Percentiles rank a stretch among this genome's conserved stretches.
Evolutionary conservation across 2,113 vertebrate species (phyloP).

Genomic region (Melanocharis versteri): DNA sequence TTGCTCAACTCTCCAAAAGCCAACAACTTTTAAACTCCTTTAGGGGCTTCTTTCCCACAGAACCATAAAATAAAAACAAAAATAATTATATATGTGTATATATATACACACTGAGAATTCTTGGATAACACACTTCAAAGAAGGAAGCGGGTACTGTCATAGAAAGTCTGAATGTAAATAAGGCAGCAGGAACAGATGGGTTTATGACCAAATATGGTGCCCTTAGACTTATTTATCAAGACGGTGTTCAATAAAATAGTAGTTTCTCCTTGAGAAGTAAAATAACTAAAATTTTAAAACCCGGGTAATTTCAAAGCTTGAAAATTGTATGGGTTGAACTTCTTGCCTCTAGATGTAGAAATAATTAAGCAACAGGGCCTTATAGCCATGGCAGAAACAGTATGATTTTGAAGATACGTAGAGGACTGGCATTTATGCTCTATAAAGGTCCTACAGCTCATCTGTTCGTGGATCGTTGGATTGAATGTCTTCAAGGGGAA

Average conservation of each 20-base stretch:
- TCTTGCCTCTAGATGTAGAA: neutral
- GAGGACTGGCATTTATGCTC: neutral
- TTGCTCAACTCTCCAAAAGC: neutral
- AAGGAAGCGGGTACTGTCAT: neutral
- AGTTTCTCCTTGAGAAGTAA: neutral
- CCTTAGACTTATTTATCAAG: neutral
- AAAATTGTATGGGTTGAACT: neutral
- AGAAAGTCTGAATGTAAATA: neutral
- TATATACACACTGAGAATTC: neutral
- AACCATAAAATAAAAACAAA: neutral
- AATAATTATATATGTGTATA: neutral
- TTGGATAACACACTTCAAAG: neutral
- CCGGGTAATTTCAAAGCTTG: neutral
- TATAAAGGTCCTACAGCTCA: fast-evolving
- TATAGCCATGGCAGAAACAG: neutral
- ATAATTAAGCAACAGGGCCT: neutral
- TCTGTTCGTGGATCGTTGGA: neutral
- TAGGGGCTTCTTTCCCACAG: neutral
- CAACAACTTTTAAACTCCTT: neutral
- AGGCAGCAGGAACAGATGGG: neutral
- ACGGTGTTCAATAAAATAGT: neutral
- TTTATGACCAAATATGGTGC: neutral
- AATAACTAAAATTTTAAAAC: neutral
- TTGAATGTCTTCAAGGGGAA: neutral
- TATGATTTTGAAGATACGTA: neutral